Conservation (phyloP, 2,888 invertebrate genomes). For the Candidula unifasciata region DNA sequence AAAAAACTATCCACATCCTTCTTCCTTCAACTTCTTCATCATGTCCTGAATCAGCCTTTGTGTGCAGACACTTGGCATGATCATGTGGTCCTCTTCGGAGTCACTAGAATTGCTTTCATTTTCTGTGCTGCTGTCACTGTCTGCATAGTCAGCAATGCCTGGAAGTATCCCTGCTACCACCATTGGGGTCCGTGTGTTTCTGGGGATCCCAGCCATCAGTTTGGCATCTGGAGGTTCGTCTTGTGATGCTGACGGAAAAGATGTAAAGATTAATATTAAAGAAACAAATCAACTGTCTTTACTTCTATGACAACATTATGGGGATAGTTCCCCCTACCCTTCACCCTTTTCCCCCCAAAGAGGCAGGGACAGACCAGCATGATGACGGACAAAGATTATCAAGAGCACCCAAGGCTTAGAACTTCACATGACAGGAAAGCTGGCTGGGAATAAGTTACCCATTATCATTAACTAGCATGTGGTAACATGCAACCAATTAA, state of each 20-base stretch:
- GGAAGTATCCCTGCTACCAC: conserved; percentile 68
- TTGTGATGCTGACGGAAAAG: neutral
- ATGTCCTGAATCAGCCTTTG: conserved; percentile 43
- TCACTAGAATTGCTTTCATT: conserved; percentile 49
- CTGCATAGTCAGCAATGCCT: conserved; percentile 66
- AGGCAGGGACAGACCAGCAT: too few species aligned
- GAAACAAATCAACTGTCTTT: too few species aligned
- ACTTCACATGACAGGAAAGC: too few species aligned
- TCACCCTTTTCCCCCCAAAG: too few species aligned
- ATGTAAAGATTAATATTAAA: too few species aligned
- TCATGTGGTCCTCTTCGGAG: conserved; percentile 47
- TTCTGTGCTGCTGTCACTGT: conserved; percentile 66
- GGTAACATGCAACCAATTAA: too few species aligned
- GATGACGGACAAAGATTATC: too few species aligned
- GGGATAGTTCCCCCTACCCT: too few species aligned
- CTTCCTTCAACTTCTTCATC: conserved; percentile 42
- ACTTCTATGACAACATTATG: too few species aligned
- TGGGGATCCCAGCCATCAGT: conserved; percentile 51
- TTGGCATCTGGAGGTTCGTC: conserved; percentile 49
- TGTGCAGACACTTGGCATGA: conserved; percentile 37
- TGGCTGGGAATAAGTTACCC: too few species aligned
- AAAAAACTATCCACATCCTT: conserved; percentile 37
- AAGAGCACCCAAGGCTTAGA: too few species aligned
- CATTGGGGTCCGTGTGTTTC: conserved; percentile 51
- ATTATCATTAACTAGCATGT: too few species aligned